These are phyloP conservation scores for Tachyglossus aculeatus DNA, from an alignment of 2,797 vertebrate genomes.

Conservation along the genomic window DNA sequence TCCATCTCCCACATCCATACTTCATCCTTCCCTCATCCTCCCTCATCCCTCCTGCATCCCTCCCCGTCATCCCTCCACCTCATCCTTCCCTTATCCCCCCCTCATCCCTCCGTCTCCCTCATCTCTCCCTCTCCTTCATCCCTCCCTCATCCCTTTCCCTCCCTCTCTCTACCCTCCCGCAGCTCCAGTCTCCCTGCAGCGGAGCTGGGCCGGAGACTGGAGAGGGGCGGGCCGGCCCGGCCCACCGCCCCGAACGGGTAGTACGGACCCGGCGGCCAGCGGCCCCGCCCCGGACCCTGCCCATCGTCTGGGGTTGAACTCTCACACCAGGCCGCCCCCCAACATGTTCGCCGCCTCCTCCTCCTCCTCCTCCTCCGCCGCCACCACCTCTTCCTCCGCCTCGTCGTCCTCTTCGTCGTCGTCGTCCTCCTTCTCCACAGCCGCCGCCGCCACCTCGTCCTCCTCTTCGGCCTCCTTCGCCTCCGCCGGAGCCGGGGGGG, in stretches of 20 bases:
- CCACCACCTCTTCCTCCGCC: neutral
- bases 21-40: too few relatives aligned
- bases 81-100: neutral
- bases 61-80: neutral
- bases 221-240: neutral
- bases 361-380: neutral
- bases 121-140: neutral
- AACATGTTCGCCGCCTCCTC: slow-evolving; percentile 23
- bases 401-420: too few relatives aligned
- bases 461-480: slow-evolving; percentile 3
- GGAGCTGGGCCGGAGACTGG: slow-evolving; percentile 50
- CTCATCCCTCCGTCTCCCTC: too few relatives aligned
- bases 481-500: neutral
- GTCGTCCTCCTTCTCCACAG: slow-evolving; percentile 6
- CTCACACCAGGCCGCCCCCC: slow-evolving; percentile 18
- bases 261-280: slow-evolving; percentile 62
- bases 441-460: neutral
- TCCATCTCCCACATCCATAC: neutral
- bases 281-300: slow-evolving; percentile 50
- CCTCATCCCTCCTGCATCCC: neutral
- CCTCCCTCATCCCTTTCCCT: neutral
- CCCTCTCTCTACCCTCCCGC: slow-evolving; percentile 32
- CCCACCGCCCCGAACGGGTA: slow-evolving; percentile 39
- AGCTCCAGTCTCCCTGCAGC: slow-evolving; percentile 73
- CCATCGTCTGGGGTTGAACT: slow-evolving; percentile 36